Conservation (phyloP, 1,140 invertebrate species). For the Zelostemma sp. region DNA sequence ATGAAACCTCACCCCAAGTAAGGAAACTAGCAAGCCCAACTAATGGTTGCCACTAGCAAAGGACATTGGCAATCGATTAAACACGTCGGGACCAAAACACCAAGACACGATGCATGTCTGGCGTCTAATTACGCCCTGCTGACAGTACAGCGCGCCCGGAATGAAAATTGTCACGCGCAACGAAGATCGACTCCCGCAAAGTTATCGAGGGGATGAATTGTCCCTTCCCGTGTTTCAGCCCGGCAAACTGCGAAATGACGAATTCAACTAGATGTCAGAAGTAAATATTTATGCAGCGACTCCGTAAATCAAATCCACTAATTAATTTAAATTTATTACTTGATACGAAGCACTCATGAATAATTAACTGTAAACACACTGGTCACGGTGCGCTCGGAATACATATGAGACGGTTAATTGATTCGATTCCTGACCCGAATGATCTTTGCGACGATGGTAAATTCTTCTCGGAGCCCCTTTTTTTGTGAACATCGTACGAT, state of each 20-base stretch:
- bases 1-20: constrained; percentile 36
- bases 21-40: constrained; percentile 36
- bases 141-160: neutral
- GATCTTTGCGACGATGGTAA: too few relatives aligned
- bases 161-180: constrained; percentile 1
- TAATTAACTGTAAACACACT: constrained; percentile 5
- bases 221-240: neutral
- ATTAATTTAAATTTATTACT: constrained; percentile 6
- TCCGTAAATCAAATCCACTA: neutral
- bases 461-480: too few relatives aligned
- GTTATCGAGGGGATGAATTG: too few relatives aligned
- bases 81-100: constrained; percentile 15
- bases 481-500: too few relatives aligned
- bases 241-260: neutral
- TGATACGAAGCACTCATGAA: constrained; percentile 3
- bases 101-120: neutral
- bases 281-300: neutral
- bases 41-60: constrained; percentile 23
- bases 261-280: neutral
- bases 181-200: neutral
- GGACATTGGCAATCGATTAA: constrained; percentile 32
- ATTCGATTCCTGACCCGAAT: neutral
- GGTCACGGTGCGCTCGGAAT: neutral
- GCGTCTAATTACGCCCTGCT: constrained; percentile 15
- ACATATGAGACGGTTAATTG: neutral